Conservation (phyloP, 1,140 invertebrate species). For the Dreissena rostriformis region DNA sequence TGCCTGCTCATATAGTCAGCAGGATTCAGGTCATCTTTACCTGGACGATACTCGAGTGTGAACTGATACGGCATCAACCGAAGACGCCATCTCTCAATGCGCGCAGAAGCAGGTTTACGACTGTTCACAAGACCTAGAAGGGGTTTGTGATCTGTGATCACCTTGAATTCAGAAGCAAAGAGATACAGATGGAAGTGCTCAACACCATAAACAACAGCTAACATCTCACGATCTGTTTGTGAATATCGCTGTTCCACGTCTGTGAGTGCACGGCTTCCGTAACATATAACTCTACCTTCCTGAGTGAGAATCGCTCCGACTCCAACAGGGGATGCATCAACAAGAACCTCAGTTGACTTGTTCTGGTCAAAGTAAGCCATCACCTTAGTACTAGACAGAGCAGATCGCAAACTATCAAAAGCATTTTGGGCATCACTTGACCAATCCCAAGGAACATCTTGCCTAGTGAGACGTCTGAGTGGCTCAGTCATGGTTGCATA, state of each 20-base stretch:
- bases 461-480: slow-evolving; percentile 37
- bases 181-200: slow-evolving; percentile 57
- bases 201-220: slow-evolving; percentile 52
- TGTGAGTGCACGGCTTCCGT: slow-evolving; percentile 34
- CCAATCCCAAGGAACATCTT: slow-evolving; percentile 39
- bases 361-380: slow-evolving; percentile 49
- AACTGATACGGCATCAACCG: slow-evolving; percentile 57
- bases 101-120: slow-evolving; percentile 46
- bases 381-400: slow-evolving; percentile 19
- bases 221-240: slow-evolving; percentile 56
- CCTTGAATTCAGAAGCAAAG: slow-evolving; percentile 47
- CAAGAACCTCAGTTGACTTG: slow-evolving; percentile 50
- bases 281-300: slow-evolving; percentile 18
- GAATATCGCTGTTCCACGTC: slow-evolving; percentile 59
- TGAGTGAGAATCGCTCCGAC: slow-evolving; percentile 77
- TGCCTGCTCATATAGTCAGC: slow-evolving; percentile 62
- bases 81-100: slow-evolving; percentile 61
- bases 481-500: slow-evolving; percentile 43
- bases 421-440: slow-evolving; percentile 24
- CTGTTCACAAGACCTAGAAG: slow-evolving; percentile 54
- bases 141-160: slow-evolving; percentile 59
- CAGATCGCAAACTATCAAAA: slow-evolving; percentile 25
- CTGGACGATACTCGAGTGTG: slow-evolving; percentile 51
- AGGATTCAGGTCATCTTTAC: slow-evolving; percentile 57
- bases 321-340: slow-evolving; percentile 77